Conservation (phyloP, 1,140 invertebrate genomes). For the Phenacoccus solenopsis region DNA sequence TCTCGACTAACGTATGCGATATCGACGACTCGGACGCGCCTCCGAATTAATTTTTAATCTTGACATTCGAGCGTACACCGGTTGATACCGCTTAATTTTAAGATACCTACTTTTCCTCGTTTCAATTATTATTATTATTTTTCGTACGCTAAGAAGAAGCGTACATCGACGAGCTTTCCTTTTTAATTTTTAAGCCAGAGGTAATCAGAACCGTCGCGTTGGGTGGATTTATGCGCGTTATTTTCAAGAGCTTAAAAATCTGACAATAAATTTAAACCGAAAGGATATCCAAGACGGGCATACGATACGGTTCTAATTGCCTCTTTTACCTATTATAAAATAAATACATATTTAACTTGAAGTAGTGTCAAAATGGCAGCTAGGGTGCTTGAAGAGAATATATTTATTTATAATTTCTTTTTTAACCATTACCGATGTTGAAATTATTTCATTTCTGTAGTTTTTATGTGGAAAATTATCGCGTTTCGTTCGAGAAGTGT, state of each 20-base stretch:
- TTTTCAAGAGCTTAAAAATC: not conserved
- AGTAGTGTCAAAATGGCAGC: not conserved
- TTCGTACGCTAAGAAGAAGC: not conserved
- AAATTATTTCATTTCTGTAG: too few species aligned
- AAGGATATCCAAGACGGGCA: too few species aligned
- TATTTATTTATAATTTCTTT: not conserved
- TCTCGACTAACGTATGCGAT: slow-evolving; percentile 78
- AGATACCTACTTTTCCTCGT: too few species aligned
- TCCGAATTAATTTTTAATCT: not conserved
- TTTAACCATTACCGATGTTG: not conserved
- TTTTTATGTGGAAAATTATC: not conserved
- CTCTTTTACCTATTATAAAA: not conserved
- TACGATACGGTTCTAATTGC: not conserved
- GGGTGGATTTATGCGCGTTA: not conserved
- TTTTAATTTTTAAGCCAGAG: not conserved
- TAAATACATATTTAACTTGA: too few species aligned
- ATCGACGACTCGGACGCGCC: slow-evolving; percentile 71
- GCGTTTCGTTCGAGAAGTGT: too few species aligned
- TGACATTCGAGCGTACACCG: too few species aligned
- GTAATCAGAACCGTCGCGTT: not conserved
- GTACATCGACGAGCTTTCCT: not conserved
- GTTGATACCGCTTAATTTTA: not conserved
- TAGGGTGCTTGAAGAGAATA: not conserved
- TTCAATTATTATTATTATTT: not conserved
- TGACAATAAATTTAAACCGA: not conserved